A percentile compares a stretch with the other conserved stretches of the same genome.
These are phyloP conservation scores for Arrhamphus sclerolepis DNA, from an alignment of 2,797 vertebrate species.

Conservation along the genomic window DNA sequence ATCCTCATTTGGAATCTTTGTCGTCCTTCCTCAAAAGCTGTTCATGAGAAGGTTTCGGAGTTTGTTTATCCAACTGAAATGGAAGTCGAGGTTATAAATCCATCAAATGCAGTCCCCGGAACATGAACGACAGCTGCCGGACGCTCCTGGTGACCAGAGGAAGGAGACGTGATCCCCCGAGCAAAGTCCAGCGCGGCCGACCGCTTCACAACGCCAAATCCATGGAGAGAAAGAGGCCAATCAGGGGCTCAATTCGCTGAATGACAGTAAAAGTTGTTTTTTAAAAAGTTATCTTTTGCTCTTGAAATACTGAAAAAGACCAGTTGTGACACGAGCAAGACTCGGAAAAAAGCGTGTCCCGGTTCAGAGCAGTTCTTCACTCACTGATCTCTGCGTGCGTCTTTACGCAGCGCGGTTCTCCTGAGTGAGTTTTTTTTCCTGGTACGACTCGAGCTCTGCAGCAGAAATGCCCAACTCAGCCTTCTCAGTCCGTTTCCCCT, in stretches of 20 bases:
- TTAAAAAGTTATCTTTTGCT: neutral
- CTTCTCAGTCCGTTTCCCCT: conserved; percentile 23
- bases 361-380: conserved; percentile 15
- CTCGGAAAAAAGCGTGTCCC: neutral
- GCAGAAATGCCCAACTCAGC: conserved; percentile 30
- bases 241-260: neutral
- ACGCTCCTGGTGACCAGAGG: conserved; percentile 31
- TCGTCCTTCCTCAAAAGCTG: conserved; percentile 13
- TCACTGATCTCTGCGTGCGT: conserved; percentile 43
- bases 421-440: neutral
- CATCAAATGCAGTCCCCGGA: conserved; percentile 48
- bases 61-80: conserved; percentile 25
- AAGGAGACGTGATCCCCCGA: conserved; percentile 51
- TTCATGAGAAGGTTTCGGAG: neutral
- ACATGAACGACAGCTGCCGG: conserved; percentile 55
- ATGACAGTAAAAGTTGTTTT: neutral
- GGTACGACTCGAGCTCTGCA: conserved; percentile 21
- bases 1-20: conserved; percentile 64
- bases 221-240: conserved; percentile 35
- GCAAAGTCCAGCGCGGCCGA: conserved; percentile 67
- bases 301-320: neutral
- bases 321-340: neutral
- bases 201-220: conserved; percentile 60
- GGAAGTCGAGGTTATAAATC: conserved; percentile 64
- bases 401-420: conserved; percentile 63